Base-by-base conservation (phyloP, 2,888 invertebrate species). In the Drosophila peninsularis region DNA sequence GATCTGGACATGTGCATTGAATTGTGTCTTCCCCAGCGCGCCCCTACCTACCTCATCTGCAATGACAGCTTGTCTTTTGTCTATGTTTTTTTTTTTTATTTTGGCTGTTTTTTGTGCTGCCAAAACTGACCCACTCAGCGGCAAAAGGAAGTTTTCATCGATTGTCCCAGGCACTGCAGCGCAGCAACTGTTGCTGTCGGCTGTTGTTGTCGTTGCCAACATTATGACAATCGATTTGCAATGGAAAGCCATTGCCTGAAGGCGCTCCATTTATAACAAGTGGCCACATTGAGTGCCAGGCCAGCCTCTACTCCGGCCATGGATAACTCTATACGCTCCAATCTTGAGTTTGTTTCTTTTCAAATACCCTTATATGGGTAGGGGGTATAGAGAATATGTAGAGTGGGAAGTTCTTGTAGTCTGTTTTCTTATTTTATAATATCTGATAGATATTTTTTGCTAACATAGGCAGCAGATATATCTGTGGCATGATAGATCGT, bases 141-240 rank as follows among this genome's bases (percentile, higher is more conserved):
- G 61, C 53, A 42, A 19, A 44, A 53, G 53, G 53, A 49, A 27
- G 47, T 37, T 62, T 61, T 37, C 65, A 54, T 34, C 54, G 63
- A 67, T 55, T 42, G 62, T 63, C 56, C 49, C 42, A 44, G 54
- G 52, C 49, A 7, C 32, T 45, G 50, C 39, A 41, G 41, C 47
- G 53, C 45, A 73, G 65, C 63, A 74, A 55, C 58, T 45, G 62
- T 67, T 58, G 63, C 50, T 50, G 50, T 47, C 30, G 47, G 19
- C 42, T 56, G 68, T 52, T 45, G 60, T 66, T 66, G 61, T 71
- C 49, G 75, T 62, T 71, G 62, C 52, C 73, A 71, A 81, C 86
- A 44, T 89, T 89, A 89, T 89, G 89, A 89, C 89, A 89, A 89
- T 89, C 88, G 89, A 89, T 89, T 89, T 89, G 85, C 88, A 80